phyloP scores from a whole-genome alignment of 2,113 vertebrate genomes.

The Laticauda colubrina region DNA sequence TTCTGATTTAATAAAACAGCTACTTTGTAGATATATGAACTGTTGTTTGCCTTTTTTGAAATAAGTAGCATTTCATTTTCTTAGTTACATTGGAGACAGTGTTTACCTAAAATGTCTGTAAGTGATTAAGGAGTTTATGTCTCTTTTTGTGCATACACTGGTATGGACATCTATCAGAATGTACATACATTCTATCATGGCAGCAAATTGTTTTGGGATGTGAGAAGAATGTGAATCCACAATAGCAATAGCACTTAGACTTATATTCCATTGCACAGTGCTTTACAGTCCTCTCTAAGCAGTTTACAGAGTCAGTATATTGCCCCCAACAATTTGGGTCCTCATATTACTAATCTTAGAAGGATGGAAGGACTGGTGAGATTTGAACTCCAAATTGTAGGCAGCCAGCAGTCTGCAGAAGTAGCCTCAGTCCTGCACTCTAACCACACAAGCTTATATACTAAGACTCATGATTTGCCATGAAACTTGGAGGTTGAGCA shows the following conservation, averaged over 20 bases:
- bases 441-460: background rate
- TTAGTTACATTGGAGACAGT: background rate
- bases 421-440: no score
- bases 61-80: background rate
- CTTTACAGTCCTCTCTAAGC: no score
- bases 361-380: no score
- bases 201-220: background rate
- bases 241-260: no score
- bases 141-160: background rate
- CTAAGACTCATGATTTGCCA: background rate
- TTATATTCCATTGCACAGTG: no score
- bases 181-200: background rate
- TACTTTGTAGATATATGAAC: background rate
- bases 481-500: background rate
- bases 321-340: no score
- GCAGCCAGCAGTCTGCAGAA: no score
- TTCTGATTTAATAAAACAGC: background rate
- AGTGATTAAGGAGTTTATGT: background rate
- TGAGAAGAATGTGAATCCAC: background rate
- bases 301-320: no score
- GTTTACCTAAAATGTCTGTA: background rate
- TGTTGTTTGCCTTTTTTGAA: background rate
- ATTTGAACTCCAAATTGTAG: no score
- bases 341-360: no score
- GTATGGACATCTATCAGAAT: background rate